These are phyloP conservation scores for Mimumesa dahlbomi DNA, from an alignment of 2,888 invertebrate genomes.

Conservation along the genomic window DNA sequence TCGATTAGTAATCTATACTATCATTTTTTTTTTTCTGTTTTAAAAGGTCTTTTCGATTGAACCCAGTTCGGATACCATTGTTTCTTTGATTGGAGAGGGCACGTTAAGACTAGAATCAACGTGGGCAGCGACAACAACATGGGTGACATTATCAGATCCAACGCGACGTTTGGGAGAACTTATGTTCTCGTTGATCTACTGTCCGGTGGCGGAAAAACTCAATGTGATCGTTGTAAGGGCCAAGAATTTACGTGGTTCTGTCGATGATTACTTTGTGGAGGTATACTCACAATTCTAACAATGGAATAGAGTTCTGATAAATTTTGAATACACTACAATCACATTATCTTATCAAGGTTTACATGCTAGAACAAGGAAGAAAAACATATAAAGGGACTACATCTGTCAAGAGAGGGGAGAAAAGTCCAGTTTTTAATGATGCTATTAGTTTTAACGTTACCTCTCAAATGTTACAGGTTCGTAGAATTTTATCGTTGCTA, in stretches of 20 bases:
- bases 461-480: constrained; percentile 85
- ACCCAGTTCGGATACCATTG: constrained; percentile 63
- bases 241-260: constrained; percentile 86
- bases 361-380: constrained; percentile 89
- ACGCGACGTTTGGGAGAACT: constrained; percentile 87
- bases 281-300: constrained; percentile 76
- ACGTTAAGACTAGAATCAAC: constrained; percentile 75
- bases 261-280: constrained; percentile 90
- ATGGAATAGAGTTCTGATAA: too few species aligned
- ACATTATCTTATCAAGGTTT: too few species aligned
- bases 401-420: constrained; percentile 87
- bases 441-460: constrained; percentile 92
- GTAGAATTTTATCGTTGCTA: too few species aligned
- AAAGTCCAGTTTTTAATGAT: constrained; percentile 91
- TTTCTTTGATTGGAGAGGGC: constrained; percentile 73
- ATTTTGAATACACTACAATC: too few species aligned
- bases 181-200: constrained; percentile 90
- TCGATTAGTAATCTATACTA: too few species aligned
- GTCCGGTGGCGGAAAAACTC: constrained; percentile 90
- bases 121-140: constrained; percentile 88
- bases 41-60: constrained; percentile 77
- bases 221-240: constrained; percentile 90
- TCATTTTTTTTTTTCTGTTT: too few species aligned
- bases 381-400: constrained; percentile 92
- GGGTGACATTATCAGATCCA: constrained; percentile 87